Evolutionary conservation across 1,140 invertebrate genomes (phyloP).

Genomic region (Drosophila pseudoananassae): DNA sequence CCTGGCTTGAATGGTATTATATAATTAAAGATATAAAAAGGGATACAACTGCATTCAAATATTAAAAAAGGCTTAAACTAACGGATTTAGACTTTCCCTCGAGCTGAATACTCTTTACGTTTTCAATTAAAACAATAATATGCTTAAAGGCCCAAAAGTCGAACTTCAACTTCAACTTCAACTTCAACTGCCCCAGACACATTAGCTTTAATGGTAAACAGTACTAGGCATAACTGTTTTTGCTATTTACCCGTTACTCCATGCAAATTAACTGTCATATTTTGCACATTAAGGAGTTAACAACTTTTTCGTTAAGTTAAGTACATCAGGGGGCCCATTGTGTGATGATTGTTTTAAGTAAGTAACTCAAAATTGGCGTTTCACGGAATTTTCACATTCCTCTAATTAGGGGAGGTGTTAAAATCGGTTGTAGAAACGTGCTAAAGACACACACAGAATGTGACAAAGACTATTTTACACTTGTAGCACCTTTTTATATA

Average conservation of each 20-base stretch:
- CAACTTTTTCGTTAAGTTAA: constrained; percentile 32
- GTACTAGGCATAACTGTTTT: constrained; percentile 12
- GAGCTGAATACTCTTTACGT: neutral
- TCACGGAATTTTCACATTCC: constrained; percentile 22
- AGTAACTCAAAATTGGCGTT: constrained; percentile 15
- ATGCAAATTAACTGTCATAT: constrained; percentile 25
- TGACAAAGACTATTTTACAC: constrained; percentile 32
- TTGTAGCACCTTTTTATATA: constrained; percentile 6
- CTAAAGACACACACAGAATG: constrained; percentile 35
- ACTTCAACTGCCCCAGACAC: no score
- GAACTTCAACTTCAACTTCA: no score
- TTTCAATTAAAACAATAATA: no score
- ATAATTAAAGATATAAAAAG: constrained; percentile 29
- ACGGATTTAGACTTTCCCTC: neutral
- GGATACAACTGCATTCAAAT: neutral
- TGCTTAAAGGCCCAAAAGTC: no score
- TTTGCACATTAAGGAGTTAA: constrained; percentile 21
- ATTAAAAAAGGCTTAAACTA: neutral
- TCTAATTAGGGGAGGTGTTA: constrained; percentile 28
- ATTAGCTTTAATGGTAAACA: no score
- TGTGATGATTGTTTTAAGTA: constrained; percentile 30
- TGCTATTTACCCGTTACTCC: constrained; percentile 12
- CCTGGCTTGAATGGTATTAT: constrained; percentile 5
- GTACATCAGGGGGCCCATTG: constrained; percentile 8
- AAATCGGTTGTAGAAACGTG: constrained; percentile 34